Base-by-base conservation (phyloP, 2,113 vertebrate genomes). In the Corythoichthys haematopterus region DNA sequence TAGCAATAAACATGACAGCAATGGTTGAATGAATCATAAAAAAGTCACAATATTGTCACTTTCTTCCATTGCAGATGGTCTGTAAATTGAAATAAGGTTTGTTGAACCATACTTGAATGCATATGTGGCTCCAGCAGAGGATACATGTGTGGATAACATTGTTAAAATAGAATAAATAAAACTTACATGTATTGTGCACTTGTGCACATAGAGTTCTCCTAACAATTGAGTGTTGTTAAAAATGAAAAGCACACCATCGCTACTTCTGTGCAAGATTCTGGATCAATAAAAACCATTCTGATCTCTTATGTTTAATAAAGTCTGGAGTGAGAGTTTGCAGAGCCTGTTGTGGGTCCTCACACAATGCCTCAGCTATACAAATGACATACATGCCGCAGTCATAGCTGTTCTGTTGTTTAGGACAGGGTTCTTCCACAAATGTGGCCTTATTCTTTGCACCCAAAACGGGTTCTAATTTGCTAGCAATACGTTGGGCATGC, bases 331-430 rank as follows among this genome's bases (percentile, higher is more conserved):
- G 92, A 72, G 89, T 91, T 80, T 94, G 91, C 68, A 79, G 64
- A 0, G 90, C 87, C 15, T 90, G 93, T 70, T 46, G 85, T 1
- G 64, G 91, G 77, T 59, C 90, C 62, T 93, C 92, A 56, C 96
- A 98, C 78, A 99, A 85, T 68, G 88, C 92, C 84, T 98, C 95
- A 0, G 94, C 72, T 0, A 95, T 96, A 82, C 96, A 98, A 81
- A 99, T 94, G 59, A 99, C 96, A 0, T 99, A 99, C 97, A 99
- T 98, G 78, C 97, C 97, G 38, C 97, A 99, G 92, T 99, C 96
- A 11, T 97, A 98, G 91, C 95, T 96, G 90, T 99, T 99, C 83
- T 98, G 93, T 88, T 99, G 97, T 0, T 90, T 88, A 0, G 97
- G 97, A 0, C 94, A 92, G 51, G 88, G 91, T 85, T 98, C 96